Evolutionary conservation across 2,888 invertebrate species (phyloP).

Genomic region (Drosophila rubida): DNA sequence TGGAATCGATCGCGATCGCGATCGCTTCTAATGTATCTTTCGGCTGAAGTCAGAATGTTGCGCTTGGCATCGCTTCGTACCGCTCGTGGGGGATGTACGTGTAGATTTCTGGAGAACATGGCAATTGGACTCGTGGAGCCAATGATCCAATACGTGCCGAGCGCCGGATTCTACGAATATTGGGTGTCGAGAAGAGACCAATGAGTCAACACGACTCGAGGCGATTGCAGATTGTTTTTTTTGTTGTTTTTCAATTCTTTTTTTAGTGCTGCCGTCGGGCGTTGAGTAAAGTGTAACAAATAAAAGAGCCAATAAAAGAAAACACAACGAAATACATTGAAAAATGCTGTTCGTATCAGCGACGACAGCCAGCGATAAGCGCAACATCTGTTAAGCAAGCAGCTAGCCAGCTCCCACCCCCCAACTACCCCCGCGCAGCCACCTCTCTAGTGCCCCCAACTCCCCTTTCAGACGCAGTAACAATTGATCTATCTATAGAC

Average conservation of each 20-base stretch:
- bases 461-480: conserved; percentile 7
- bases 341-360: conserved; percentile 61
- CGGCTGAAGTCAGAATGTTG: not conserved
- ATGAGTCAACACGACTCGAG: conserved; percentile 38
- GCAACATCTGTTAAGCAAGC: conserved; percentile 64
- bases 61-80: conserved; percentile 1
- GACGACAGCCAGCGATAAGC: conserved; percentile 58
- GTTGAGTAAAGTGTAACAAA: conserved; percentile 42
- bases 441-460: not conserved
- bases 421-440: not conserved
- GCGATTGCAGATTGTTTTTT: conserved; percentile 46
- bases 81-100: not conserved
- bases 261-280: not conserved
- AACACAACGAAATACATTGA: conserved; percentile 30
- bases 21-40: not conserved
- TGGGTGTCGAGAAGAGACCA: conserved; percentile 12
- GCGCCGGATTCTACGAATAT: conserved; percentile 15
- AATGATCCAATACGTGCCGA: conserved; percentile 6
- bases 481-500: conserved; percentile 63
- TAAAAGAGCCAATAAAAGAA: conserved; percentile 18
- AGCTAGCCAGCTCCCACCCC: conserved; percentile 3
- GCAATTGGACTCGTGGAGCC: conserved; percentile 2
- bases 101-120: conserved; percentile 4
- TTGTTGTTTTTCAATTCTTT: not conserved
- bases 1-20: not conserved